phyloP scores from a whole-genome alignment of 2,113 vertebrate genomes.

The Andinoacara biseriatus region DNA sequence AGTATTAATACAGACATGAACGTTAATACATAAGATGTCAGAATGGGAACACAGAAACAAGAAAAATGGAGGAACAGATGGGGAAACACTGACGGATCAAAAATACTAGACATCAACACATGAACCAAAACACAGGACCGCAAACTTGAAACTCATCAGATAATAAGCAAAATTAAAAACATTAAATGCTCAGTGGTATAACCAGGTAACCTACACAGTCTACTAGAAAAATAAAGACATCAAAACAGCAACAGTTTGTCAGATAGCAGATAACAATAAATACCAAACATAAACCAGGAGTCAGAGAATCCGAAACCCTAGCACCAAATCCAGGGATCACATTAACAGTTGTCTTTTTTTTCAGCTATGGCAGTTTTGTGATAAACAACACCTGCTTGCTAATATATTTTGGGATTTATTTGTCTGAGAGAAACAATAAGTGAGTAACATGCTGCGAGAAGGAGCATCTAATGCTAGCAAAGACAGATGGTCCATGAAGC shows the following conservation, averaged over 20 bases:
- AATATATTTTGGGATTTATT: constrained; percentile 50
- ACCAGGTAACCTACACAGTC: neutral
- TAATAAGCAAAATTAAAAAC: neutral
- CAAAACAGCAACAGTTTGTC: neutral
- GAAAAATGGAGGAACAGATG: neutral
- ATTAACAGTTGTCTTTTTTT: constrained; percentile 18
- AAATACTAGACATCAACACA: neutral
- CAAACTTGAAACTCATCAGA: neutral
- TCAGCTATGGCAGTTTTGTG: constrained; percentile 12
- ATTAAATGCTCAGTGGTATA: neutral
- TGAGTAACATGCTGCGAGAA: constrained; percentile 9
- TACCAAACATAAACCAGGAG: neutral
- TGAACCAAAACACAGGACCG: neutral
- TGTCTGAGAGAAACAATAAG: constrained; percentile 37
- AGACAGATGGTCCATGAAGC: constrained; percentile 59
- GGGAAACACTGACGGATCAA: rapidly evolving
- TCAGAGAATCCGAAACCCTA: neutral
- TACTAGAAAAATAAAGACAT: neutral
- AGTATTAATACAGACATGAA: no score
- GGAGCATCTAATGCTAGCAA: constrained; percentile 43
- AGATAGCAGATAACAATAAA: neutral
- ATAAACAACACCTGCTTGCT: constrained; percentile 58
- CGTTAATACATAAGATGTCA: no score
- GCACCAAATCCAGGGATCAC: neutral
- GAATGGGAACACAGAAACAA: neutral